Base-by-base conservation (phyloP, 2,888 invertebrate species). In the Amblyjoppa fuscipennis region DNA sequence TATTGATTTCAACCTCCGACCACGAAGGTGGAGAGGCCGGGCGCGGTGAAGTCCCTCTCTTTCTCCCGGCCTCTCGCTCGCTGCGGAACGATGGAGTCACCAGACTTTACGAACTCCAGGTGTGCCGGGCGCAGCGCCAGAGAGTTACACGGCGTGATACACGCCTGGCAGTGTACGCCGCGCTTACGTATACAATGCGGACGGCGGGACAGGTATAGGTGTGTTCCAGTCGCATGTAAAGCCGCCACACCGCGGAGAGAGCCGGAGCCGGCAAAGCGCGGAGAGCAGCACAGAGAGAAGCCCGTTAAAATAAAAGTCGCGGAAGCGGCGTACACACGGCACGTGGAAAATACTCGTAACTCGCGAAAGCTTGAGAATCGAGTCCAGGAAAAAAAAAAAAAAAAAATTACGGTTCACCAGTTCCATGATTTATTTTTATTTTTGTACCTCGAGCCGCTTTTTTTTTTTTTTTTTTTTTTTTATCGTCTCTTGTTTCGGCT, bases 1-100 rank as follows among this genome's bases (percentile, higher is more conserved):
- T 90, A 90, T 90, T 89, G 90, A 90, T 90, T 90, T 87, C 92
- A 91, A 91, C 90, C 91, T 90, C 89, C 89, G 88, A 90, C 89
- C 90, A 89, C 87, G 88, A 90, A 92, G 89, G 89, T 89, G 88
- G 89, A 88, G 87, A 91, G 89, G 89, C 89, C 88, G 89, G 88
- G 88, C 89, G 87, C 89, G 85, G 86, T 87, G 88, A 85, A 13
- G 45, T 45, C 45, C 13, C 45, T 13, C 45, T 13, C 45, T 73
- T 66, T 89, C 53, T 4, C 53, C 20, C 53, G 61, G 28, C 31
- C 61, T 25, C 61, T 31, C 59, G 59, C 31, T 61, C 86, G 87
- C 76, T 20, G 59, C 80, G 83, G 83, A 81, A 83, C 84, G 87
- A 86, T 90, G 88, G 90, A 90, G 88, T 89, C 88, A 85, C 88